phyloP scores from a whole-genome alignment of 2,888 invertebrate genomes.

The Coelopa pilipes region DNA sequence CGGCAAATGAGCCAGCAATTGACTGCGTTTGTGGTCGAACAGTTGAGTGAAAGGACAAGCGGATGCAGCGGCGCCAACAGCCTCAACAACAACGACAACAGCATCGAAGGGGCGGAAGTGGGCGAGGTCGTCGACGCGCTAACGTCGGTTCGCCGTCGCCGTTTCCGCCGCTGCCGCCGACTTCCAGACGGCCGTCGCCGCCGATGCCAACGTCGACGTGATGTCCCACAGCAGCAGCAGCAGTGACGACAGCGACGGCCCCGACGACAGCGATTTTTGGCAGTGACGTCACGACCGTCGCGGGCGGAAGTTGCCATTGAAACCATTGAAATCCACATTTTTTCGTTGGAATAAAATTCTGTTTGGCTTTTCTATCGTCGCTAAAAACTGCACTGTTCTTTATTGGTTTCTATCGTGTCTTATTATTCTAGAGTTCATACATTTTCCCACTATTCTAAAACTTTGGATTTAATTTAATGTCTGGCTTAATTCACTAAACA shows the following conservation, averaged over 20 bases:
- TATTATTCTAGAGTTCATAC: neutral
- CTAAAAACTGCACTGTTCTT: too few relatives aligned
- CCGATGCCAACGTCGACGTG: neutral
- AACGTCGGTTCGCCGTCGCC: slow-evolving; percentile 28
- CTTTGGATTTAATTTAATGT: neutral
- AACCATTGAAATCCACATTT: too few relatives aligned
- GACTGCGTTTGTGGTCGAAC: neutral
- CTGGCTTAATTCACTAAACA: neutral
- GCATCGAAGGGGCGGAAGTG: slow-evolving; percentile 34
- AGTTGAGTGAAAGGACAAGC: slow-evolving; percentile 12
- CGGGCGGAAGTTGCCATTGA: too few relatives aligned
- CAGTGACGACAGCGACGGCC: neutral
- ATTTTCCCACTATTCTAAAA: neutral
- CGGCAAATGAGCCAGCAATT: slow-evolving; percentile 15
- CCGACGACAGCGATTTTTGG: slow-evolving; percentile 43
- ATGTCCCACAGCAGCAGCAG: neutral
- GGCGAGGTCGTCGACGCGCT: slow-evolving; percentile 40
- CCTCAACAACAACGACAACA: neutral
- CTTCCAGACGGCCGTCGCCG: neutral
- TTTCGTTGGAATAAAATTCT: too few relatives aligned
- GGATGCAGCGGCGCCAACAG: neutral
- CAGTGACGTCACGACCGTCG: slow-evolving; percentile 27
- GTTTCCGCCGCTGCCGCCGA: slow-evolving; percentile 1
- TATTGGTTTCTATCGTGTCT: too few relatives aligned
- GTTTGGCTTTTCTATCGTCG: too few relatives aligned